Conservation (phyloP, 2,797 vertebrate species). For the Todus mexicanus region DNA sequence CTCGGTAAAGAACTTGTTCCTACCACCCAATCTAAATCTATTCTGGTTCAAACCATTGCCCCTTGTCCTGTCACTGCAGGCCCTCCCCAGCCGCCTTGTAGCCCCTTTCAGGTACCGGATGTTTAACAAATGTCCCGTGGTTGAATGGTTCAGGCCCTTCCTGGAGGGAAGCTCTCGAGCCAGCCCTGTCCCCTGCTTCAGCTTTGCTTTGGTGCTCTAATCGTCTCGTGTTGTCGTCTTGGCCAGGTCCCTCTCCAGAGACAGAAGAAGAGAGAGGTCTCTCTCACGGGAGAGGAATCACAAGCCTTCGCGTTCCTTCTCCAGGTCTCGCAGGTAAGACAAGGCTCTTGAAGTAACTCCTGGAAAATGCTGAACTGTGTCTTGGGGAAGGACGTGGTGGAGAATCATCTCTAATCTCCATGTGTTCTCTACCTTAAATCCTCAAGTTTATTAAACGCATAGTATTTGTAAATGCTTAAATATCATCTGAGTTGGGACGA, state of each 20-base stretch:
- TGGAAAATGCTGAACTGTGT: too few relatives aligned
- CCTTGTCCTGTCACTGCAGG: too few relatives aligned
- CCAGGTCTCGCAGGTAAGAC: constrained; percentile 90
- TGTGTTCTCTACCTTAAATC: too few relatives aligned
- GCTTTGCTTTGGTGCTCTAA: not conserved
- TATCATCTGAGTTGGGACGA: not conserved
- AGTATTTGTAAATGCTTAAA: not conserved
- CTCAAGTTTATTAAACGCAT: fast-evolving
- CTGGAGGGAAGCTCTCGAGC: not conserved
- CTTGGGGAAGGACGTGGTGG: too few relatives aligned
- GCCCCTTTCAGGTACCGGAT: too few relatives aligned
- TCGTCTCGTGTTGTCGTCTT: not conserved
- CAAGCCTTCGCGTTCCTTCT: constrained; percentile 93
- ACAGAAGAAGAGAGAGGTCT: constrained; percentile 91
- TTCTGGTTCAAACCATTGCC: too few relatives aligned
- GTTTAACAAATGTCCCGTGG: too few relatives aligned
- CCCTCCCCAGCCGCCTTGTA: too few relatives aligned
- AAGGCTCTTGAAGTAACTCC: too few relatives aligned
- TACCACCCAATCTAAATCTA: too few relatives aligned
- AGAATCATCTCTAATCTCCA: not conserved
- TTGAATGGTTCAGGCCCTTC: not conserved
- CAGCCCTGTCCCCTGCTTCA: not conserved
- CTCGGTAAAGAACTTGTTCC: too few relatives aligned
- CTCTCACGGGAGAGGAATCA: constrained; percentile 91
- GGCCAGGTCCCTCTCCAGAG: constrained; percentile 90